These are phyloP conservation scores for Calvadosia cruxmelitensis DNA, from an alignment of 30 jellyfish, hydroid and myxozoan genomes.

Conservation along the genomic window DNA sequence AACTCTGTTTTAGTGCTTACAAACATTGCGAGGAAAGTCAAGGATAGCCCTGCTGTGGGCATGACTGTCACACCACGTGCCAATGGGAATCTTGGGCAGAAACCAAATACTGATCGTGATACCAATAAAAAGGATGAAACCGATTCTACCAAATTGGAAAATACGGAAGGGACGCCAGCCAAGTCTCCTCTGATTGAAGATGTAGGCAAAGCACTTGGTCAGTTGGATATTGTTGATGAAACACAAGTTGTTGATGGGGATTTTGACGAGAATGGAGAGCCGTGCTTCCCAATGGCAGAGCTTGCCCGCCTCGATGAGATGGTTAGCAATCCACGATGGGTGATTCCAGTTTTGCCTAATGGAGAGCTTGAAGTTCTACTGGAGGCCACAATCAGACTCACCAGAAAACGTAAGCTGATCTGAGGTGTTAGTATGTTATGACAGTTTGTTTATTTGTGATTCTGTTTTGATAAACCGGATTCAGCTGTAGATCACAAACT, in stretches of 20 bases:
- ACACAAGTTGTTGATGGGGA: slow-evolving; percentile 36
- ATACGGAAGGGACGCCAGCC: slow-evolving; percentile 2
- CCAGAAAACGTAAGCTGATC: slow-evolving; percentile 73
- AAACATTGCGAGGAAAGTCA: slow-evolving; percentile 91
- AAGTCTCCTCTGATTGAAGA: slow-evolving; percentile 6
- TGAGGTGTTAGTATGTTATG: no score
- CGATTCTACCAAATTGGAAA: neutral
- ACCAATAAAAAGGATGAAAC: neutral
- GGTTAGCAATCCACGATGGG: slow-evolving; percentile 95
- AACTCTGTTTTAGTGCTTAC: no score
- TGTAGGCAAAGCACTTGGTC: slow-evolving; percentile 11
- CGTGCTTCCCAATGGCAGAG: slow-evolving; percentile 58
- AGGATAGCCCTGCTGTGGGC: slow-evolving; percentile 89
- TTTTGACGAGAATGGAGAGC: slow-evolving; percentile 80
- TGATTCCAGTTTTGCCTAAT: slow-evolving; percentile 85
- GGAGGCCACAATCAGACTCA: slow-evolving; percentile 70
- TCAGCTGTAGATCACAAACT: no score
- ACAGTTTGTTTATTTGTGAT: no score
- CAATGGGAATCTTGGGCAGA: slow-evolving; percentile 39
- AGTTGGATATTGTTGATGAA: slow-evolving; percentile 8
- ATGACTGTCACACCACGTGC: slow-evolving; percentile 76
- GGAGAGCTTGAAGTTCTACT: slow-evolving; percentile 79
- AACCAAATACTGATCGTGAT: slow-evolving; percentile 15
- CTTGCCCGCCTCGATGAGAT: slow-evolving; percentile 84
- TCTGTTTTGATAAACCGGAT: no score